Evolutionary conservation across 2,888 invertebrate species (phyloP).

Genomic region (Torymus auratus): DNA sequence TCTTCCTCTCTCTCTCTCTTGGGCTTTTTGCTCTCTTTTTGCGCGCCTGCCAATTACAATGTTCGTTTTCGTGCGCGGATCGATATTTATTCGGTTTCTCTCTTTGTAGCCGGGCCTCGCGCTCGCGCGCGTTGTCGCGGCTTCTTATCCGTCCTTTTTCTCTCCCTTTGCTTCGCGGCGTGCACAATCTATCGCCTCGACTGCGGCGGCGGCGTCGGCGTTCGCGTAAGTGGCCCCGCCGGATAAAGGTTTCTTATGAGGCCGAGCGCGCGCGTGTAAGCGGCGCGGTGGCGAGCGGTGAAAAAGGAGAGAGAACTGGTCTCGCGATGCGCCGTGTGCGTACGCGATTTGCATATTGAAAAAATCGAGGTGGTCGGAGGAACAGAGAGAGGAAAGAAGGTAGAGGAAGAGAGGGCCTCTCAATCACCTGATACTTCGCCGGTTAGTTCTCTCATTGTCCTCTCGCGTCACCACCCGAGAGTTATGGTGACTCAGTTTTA

Average conservation of each 20-base stretch:
- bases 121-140: slow-evolving; percentile 15
- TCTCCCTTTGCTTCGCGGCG: background rate
- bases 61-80: slow-evolving; percentile 45
- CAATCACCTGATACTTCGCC: slow-evolving; percentile 53
- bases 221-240: slow-evolving; percentile 56
- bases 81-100: slow-evolving; percentile 59
- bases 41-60: slow-evolving; percentile 56
- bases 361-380: slow-evolving; percentile 40
- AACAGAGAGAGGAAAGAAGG: background rate
- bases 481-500: slow-evolving; percentile 44
- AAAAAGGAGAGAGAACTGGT: slow-evolving; percentile 27
- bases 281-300: background rate
- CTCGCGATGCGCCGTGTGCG: slow-evolving; percentile 9
- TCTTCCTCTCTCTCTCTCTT: slow-evolving; percentile 6
- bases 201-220: slow-evolving; percentile 28
- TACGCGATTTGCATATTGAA: slow-evolving; percentile 56
- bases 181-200: slow-evolving; percentile 59
- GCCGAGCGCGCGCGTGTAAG: slow-evolving; percentile 19
- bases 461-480: slow-evolving; percentile 47
- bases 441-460: slow-evolving; percentile 52
- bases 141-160: background rate
- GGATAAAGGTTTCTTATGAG: slow-evolving; percentile 57
- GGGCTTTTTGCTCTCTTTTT: background rate
- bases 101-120: slow-evolving; percentile 12
- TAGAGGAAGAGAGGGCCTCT: slow-evolving; percentile 22